Conservation (phyloP, 2,797 vertebrate species). For the Chelonia mydas region DNA sequence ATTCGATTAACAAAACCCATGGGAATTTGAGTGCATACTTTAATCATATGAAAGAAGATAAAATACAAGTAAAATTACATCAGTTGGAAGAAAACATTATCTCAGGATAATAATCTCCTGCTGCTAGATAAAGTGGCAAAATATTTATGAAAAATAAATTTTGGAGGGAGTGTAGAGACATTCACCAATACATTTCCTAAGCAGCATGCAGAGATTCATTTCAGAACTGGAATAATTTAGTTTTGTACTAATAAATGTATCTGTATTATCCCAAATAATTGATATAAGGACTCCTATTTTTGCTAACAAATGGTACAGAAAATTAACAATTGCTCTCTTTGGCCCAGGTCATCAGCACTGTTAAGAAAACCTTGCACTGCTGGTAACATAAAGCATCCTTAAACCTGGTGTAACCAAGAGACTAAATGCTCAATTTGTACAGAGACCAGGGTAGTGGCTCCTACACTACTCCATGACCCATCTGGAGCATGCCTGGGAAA, state of each 20-base stretch:
- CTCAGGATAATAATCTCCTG: background rate
- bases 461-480: background rate
- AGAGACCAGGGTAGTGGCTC: background rate
- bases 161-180: background rate
- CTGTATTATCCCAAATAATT: background rate
- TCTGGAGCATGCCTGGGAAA: background rate
- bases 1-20: background rate
- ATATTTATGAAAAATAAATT: slow-evolving; percentile 4
- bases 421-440: background rate
- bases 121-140: background rate
- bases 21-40: background rate
- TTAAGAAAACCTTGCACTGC: background rate
- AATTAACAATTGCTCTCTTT: background rate
- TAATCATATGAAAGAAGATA: background rate
- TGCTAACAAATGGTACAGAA: slow-evolving; percentile 24
- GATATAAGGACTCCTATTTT: slow-evolving; percentile 20
- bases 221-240: background rate
- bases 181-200: background rate
- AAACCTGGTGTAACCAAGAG: slow-evolving; percentile 11
- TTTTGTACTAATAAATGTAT: background rate
- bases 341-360: background rate
- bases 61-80: background rate
- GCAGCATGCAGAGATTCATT: slow-evolving; percentile 19
- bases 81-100: background rate
- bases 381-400: background rate